Conservation (phyloP, 2,113 vertebrate species). For the Sturnus vulgaris region DNA sequence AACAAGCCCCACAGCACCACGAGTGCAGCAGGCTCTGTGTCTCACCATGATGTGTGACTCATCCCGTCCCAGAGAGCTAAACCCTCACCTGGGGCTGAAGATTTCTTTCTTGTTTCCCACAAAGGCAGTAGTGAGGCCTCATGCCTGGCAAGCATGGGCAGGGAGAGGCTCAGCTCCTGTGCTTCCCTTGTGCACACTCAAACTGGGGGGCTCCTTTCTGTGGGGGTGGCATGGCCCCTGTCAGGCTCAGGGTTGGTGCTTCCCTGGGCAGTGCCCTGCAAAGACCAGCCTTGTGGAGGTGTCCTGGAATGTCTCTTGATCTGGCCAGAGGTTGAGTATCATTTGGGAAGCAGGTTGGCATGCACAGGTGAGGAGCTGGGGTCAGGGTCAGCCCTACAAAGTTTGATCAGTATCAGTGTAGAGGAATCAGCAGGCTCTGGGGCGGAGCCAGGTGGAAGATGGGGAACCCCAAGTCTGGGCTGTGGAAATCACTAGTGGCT, state of each 20-base stretch:
- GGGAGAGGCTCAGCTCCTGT: not conserved
- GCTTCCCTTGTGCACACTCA: not conserved
- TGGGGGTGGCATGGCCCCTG: not conserved
- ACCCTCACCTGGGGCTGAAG: not conserved
- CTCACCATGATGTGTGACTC: not conserved
- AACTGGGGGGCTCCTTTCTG: rapidly evolving
- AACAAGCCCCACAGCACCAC: rapidly evolving
- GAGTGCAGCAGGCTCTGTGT: not conserved
- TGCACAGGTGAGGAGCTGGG: rapidly evolving
- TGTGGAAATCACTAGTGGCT: not conserved
- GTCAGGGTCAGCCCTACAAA: not conserved
- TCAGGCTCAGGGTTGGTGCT: rapidly evolving
- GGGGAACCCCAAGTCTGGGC: not conserved
- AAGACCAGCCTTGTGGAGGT: not conserved
- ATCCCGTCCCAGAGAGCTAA: rapidly evolving
- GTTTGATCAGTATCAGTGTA: not conserved
- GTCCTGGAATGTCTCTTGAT: not conserved
- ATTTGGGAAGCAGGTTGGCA: not conserved
- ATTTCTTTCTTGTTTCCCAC: not conserved
- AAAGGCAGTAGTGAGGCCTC: not conserved
- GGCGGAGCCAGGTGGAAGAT: not conserved
- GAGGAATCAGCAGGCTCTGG: not conserved
- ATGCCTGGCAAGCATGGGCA: not conserved
- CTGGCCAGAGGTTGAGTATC: not conserved
- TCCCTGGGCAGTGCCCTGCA: not conserved